Evolutionary conservation across 2,888 invertebrate genomes (phyloP), one percentile per base, ranked within the genome.

Genomic region (Dioctria rufipes): DNA sequence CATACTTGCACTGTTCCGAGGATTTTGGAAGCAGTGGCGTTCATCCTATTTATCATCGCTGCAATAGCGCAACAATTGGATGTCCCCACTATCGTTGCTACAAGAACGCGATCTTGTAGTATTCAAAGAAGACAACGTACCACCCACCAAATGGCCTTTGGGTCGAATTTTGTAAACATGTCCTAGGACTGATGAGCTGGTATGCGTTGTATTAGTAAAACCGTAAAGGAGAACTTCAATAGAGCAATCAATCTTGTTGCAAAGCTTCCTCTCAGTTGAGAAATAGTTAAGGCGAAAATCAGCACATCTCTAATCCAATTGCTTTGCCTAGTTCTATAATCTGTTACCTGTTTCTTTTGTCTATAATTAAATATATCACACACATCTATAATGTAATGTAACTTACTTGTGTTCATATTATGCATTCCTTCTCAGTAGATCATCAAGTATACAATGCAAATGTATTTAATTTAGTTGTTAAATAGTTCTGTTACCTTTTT

Each of bases 21-120:
- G 83, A 11, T 84, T 83, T 39, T 86, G 81, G 86, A 84, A 82
- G 40, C 80, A 80, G 4, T 85, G 84, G 84, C 71, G 77, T 63
- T 78, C 63, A 77, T 85, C 85, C 54, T 85, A 86, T 77, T 80
- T 85, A 0, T 63, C 81, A 11, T 49, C 75, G 0, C 83, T 86
- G 1, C 85, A 86, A 73, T 54, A 83, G 39, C 51, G 85, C 11
- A 58, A 79, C 1, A 85, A n/a, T n/a, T n/a, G n/a, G n/a, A n/a
- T n/a, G n/a, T n/a, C n/a, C n/a, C n/a, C n/a, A n/a, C n/a, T n/a
- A 11, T 54, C 67, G 3, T 67, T 80, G 8, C 40, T 84, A 8
- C 60, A 80, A 25, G 65, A 82, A n/a, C 83, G 83, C 13, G 73
- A 81, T 39, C 25, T 86, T 9, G 86, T 86, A 5, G 60, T 86